These are phyloP conservation scores for Corythucha ciliata DNA, from an alignment of 2,888 invertebrate genomes.

Conservation along the genomic window DNA sequence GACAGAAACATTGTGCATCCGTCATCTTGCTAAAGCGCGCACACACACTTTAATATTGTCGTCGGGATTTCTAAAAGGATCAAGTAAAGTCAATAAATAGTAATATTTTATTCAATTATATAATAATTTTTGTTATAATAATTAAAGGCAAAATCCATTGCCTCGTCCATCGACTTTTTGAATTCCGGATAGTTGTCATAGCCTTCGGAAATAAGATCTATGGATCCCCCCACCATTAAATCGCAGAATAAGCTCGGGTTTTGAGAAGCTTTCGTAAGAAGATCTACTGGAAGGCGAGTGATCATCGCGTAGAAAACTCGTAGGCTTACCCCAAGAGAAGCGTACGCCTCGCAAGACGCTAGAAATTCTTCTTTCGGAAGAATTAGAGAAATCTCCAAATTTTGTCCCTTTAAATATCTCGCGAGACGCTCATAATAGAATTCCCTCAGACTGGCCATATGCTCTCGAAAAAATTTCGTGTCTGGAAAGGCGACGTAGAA, in stretches of 20 bases:
- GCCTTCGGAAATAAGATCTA: slow-evolving; percentile 10
- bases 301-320: slow-evolving; percentile 23
- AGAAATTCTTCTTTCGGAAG: slow-evolving; percentile 19
- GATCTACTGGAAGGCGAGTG: slow-evolving; percentile 21
- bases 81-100: no score
- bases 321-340: slow-evolving; percentile 18
- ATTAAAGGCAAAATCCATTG: slow-evolving; percentile 19
- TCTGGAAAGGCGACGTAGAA: slow-evolving; percentile 21
- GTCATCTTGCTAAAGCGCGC: no score
- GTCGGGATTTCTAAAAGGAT: no score
- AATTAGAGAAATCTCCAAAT: slow-evolving; percentile 1
- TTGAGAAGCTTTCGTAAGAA: slow-evolving; percentile 8
- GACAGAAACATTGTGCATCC: no score
- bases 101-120: no score
- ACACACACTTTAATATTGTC: no score
- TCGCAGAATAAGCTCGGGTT: slow-evolving; percentile 18
- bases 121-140: no score
- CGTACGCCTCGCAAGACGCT: slow-evolving; percentile 23
- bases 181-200: slow-evolving; percentile 13
- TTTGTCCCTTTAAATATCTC: slow-evolving; percentile 5
- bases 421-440: slow-evolving; percentile 21
- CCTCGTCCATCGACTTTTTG: slow-evolving; percentile 8
- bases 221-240: slow-evolving; percentile 20
- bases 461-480: slow-evolving; percentile 7
- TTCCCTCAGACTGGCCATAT: slow-evolving; percentile 10